Evolutionary conservation across 2,797 vertebrate genomes (phyloP).

Genomic region (Karalla daura): DNA sequence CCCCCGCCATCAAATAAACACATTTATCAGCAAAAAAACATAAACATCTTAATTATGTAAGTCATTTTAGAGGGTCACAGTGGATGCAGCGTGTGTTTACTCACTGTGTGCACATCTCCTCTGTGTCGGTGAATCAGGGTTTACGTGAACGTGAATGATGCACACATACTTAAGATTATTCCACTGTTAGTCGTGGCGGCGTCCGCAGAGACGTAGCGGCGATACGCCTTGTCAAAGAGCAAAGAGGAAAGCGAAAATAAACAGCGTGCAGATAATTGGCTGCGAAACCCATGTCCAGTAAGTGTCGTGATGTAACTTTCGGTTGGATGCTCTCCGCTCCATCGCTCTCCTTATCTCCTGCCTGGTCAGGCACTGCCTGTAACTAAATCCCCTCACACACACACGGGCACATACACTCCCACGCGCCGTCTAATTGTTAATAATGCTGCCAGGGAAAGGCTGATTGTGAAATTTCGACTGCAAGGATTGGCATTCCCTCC

Average conservation of each 20-base stretch:
- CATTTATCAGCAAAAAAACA: conserved; percentile 67
- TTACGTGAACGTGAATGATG: background rate
- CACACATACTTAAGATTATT: background rate
- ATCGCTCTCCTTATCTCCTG: conserved; percentile 57
- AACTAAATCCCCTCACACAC: conserved; percentile 30
- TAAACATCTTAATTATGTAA: conserved; percentile 66
- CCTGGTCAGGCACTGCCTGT: conserved; percentile 17
- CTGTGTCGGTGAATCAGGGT: background rate
- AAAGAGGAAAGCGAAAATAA: background rate
- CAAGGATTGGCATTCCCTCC: no score
- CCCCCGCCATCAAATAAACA: conserved; percentile 67
- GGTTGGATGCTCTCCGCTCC: conserved; percentile 57
- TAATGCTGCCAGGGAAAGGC: background rate
- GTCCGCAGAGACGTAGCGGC: background rate
- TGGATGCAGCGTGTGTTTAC: conserved; percentile 30
- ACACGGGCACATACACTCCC: conserved; percentile 35
- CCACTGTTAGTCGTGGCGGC: conserved; percentile 1
- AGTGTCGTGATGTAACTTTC: conserved; percentile 28
- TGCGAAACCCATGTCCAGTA: conserved; percentile 38
- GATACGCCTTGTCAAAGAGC: no score
- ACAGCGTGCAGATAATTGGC: conserved; percentile 50
- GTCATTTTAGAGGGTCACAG: conserved; percentile 37
- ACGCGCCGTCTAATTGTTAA: conserved; percentile 33
- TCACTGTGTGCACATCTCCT: background rate
- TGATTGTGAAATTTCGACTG: no score